phyloP scores from a whole-genome alignment of 2,113 vertebrate species.

The Notothenia rossii region DNA sequence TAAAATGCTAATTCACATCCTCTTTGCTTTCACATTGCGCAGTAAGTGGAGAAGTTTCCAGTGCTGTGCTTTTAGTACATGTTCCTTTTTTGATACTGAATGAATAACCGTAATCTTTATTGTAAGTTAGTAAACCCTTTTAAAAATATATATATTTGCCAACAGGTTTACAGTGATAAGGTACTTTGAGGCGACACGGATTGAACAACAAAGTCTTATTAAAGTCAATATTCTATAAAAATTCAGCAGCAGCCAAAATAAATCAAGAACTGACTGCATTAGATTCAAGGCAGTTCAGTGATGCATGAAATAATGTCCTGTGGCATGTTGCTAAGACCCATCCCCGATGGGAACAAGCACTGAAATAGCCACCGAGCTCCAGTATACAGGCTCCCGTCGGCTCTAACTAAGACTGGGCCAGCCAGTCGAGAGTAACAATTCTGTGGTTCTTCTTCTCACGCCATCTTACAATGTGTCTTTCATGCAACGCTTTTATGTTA shows the following conservation, averaged over 20 bases:
- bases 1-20: slow-evolving; percentile 49
- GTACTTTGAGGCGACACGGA: not conserved
- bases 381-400: slow-evolving; percentile 37
- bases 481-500: slow-evolving; percentile 27
- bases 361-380: slow-evolving; percentile 71
- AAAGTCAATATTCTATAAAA: slow-evolving; percentile 46
- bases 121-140: slow-evolving; percentile 8
- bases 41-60: slow-evolving; percentile 17
- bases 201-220: slow-evolving; percentile 13
- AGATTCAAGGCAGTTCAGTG: slow-evolving; percentile 87
- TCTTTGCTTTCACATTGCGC: slow-evolving; percentile 37
- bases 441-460: slow-evolving; percentile 35
- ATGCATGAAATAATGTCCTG: slow-evolving; percentile 92
- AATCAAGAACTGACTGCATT: slow-evolving; percentile 83
- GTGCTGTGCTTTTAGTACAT: not conserved
- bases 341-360: slow-evolving; percentile 76
- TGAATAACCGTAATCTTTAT: not conserved
- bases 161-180: slow-evolving; percentile 8
- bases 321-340: slow-evolving; percentile 83
- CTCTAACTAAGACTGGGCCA: slow-evolving; percentile 23
- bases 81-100: not conserved
- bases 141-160: slow-evolving; percentile 1
- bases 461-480: slow-evolving; percentile 37
- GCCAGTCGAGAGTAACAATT: slow-evolving; percentile 25
- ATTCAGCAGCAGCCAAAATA: slow-evolving; percentile 65